A percentile compares a stretch with the other conserved stretches of the same genome.
These are phyloP conservation scores for Agonopterix subpropinquella DNA, from an alignment of 2,888 invertebrate genomes.

Conservation along the genomic window DNA sequence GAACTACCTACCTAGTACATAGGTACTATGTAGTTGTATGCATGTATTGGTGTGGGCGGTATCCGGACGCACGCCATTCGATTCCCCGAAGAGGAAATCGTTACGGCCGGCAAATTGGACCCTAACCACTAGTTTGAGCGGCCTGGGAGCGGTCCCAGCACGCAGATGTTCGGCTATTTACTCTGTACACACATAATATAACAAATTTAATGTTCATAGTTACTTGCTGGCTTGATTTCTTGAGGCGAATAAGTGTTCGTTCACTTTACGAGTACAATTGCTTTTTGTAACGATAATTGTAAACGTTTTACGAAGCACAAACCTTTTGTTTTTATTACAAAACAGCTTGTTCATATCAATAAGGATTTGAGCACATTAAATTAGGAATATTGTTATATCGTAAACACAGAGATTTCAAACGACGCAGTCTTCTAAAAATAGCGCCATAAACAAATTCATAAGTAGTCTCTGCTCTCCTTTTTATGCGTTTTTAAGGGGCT, in stretches of 20 bases:
- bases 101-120: slow-evolving; percentile 70
- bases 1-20: not conserved
- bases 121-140: slow-evolving; percentile 65
- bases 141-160: slow-evolving; percentile 30
- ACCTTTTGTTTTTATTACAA: too few species aligned
- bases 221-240: slow-evolving; percentile 26
- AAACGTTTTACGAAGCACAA: too few species aligned
- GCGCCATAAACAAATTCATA: slow-evolving; percentile 74
- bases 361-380: slow-evolving; percentile 45
- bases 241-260: slow-evolving; percentile 4
- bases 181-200: slow-evolving; percentile 14
- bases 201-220: slow-evolving; percentile 27
- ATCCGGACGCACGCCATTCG: slow-evolving; percentile 68
- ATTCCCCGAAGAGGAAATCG: slow-evolving; percentile 75
- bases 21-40: slow-evolving; percentile 13
- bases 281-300: too few species aligned
- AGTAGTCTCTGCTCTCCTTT: slow-evolving; percentile 64
- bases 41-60: slow-evolving; percentile 42
- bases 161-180: slow-evolving; percentile 53
- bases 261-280: not conserved
- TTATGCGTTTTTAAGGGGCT: slow-evolving; percentile 68
- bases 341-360: slow-evolving; percentile 18
- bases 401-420: slow-evolving; percentile 40
- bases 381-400: slow-evolving; percentile 56
- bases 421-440: slow-evolving; percentile 47